Evolutionary conservation across 2,797 vertebrate genomes (phyloP).

Genomic region (Gymnocypris eckloni): DNA sequence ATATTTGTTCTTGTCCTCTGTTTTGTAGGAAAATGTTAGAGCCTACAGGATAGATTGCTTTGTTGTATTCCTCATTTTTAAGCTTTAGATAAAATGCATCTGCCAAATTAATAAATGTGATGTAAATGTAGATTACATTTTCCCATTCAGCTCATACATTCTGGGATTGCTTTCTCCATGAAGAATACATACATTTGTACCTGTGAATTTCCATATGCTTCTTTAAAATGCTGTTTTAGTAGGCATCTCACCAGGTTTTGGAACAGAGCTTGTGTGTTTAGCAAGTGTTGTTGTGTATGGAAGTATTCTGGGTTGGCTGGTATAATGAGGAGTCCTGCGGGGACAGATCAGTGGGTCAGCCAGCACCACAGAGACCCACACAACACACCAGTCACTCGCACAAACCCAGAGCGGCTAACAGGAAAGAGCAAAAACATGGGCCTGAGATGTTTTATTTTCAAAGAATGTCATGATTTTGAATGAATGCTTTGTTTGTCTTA

Average conservation of each 20-base stretch:
- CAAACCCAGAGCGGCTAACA: slow-evolving; percentile 10
- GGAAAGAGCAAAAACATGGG: slow-evolving; percentile 15
- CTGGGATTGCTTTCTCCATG: not conserved
- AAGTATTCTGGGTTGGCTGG: slow-evolving; percentile 24
- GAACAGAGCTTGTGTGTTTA: slow-evolving; percentile 5
- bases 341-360: slow-evolving; percentile 25
- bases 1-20: not conserved
- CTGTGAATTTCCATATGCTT: not conserved
- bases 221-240: not conserved
- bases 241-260: not conserved
- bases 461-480: slow-evolving; percentile 25
- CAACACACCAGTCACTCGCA: slow-evolving; percentile 7
- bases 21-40: not conserved
- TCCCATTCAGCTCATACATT: not conserved
- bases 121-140: not conserved
- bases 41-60: not conserved
- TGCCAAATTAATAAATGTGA: not conserved
- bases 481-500: slow-evolving; percentile 22
- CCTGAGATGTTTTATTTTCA: slow-evolving; percentile 33
- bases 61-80: not conserved
- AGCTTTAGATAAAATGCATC: not conserved
- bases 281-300: not conserved
- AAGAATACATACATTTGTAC: not conserved
- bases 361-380: slow-evolving; percentile 16
- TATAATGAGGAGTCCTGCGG: not conserved